Conservation (phyloP, 2,888 invertebrate species). For the Alsophila aescularia region DNA sequence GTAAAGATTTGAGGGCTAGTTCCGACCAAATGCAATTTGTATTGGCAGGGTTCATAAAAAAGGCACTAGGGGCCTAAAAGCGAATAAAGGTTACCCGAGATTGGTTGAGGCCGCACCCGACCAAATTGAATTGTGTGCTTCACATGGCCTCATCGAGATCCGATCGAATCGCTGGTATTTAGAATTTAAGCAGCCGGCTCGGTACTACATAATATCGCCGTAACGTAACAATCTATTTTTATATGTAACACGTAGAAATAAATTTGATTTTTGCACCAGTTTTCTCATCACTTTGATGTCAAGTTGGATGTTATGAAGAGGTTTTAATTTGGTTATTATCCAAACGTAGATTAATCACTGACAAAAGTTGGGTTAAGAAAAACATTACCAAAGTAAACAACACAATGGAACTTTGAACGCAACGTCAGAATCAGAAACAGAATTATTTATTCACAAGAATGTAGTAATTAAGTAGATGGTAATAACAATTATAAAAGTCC, state of each 20-base stretch:
- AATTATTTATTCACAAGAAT: too few relatives aligned
- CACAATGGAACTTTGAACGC: slow-evolving; percentile 9
- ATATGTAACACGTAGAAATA: neutral
- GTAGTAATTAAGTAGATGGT: too few relatives aligned
- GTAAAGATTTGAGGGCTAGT: slow-evolving; percentile 10
- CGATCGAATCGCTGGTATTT: slow-evolving; percentile 38
- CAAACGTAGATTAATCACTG: slow-evolving; percentile 20
- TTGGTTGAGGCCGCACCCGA: slow-evolving; percentile 37
- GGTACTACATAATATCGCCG: neutral
- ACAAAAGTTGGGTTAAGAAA: slow-evolving; percentile 26
- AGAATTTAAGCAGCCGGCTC: slow-evolving; percentile 19
- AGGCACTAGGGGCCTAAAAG: slow-evolving; percentile 32
- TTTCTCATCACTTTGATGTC: neutral
- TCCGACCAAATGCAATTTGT: slow-evolving; percentile 33
- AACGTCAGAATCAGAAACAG: slow-evolving; percentile 11
- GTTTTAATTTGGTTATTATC: neutral
- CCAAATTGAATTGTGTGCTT: slow-evolving; percentile 52
- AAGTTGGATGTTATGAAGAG: neutral
- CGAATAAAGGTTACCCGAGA: slow-evolving; percentile 45
- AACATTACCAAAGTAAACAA: slow-evolving; percentile 6
- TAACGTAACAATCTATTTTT: neutral
- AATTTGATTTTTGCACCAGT: neutral
- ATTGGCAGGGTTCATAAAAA: slow-evolving; percentile 14
- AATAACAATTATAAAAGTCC: too few relatives aligned
- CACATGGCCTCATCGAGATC: slow-evolving; percentile 46